A percentile compares a stretch with the other conserved stretches of the same genome.
phyloP scores from a whole-genome alignment of 1,140 invertebrate genomes.

The Aphidius ervi region DNA sequence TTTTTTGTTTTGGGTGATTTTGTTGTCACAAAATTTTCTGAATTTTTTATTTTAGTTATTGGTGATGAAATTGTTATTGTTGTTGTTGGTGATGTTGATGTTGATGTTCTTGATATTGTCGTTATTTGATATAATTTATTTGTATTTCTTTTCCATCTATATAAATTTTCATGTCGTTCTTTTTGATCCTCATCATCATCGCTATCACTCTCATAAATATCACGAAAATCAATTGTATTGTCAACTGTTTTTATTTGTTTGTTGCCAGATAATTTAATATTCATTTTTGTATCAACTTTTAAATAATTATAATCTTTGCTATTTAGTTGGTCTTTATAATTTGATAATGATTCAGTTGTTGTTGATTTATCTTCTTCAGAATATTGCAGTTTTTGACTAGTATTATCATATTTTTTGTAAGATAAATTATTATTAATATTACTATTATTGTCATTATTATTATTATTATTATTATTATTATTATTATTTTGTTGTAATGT shows the following conservation, averaged over 20 bases:
- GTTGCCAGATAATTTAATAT: constrained; percentile 31
- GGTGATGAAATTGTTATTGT: constrained; percentile 28
- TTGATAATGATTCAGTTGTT: constrained; percentile 64
- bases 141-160: constrained; percentile 48
- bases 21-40: constrained; percentile 11
- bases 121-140: constrained; percentile 25
- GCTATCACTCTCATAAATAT: constrained; percentile 52
- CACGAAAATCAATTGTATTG: constrained; percentile 44
- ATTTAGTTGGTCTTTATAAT: constrained; percentile 52
- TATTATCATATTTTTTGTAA: constrained; percentile 44
- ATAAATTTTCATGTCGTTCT: constrained; percentile 42
- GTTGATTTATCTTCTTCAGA: constrained; percentile 68
- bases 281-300: constrained; percentile 48
- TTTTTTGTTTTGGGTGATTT: constrained; percentile 34
- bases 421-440: constrained; percentile 37
- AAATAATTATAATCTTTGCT: constrained; percentile 32
- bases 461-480: constrained; percentile 33
- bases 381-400: constrained; percentile 46
- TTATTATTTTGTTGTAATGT: constrained; percentile 34
- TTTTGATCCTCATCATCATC: constrained; percentile 52
- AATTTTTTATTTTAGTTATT: constrained; percentile 29
- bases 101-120: constrained; percentile 20
- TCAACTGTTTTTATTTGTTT: constrained; percentile 43
- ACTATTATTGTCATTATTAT: constrained; percentile 23
- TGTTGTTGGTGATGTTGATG: constrained; percentile 20